Conservation (phyloP, 2,888 invertebrate species). For the Parthenolecanium corni region DNA sequence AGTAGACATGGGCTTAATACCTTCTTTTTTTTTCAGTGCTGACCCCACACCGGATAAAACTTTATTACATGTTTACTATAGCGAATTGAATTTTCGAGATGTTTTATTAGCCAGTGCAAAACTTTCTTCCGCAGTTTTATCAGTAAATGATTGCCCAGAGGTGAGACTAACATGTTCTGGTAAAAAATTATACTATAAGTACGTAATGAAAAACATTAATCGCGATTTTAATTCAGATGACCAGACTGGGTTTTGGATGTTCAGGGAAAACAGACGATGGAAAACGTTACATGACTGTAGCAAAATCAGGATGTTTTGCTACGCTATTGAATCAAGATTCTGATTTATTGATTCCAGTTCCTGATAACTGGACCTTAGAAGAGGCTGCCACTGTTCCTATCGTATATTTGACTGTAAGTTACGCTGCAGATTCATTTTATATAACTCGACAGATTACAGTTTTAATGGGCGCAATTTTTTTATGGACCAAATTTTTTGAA, state of each 20-base stretch:
- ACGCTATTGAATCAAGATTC: slow-evolving; percentile 43
- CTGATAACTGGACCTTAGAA: slow-evolving; percentile 48
- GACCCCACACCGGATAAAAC: slow-evolving; percentile 18
- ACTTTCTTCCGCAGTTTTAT: slow-evolving; percentile 9
- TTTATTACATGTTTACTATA: slow-evolving; percentile 52
- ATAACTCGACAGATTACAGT: too few species aligned
- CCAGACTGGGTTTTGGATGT: slow-evolving; percentile 53
- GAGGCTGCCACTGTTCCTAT: slow-evolving; percentile 55
- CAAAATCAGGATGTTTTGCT: slow-evolving; percentile 38
- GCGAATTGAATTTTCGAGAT: slow-evolving; percentile 85
- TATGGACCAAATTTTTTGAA: too few species aligned
- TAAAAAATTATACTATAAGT: too few species aligned
- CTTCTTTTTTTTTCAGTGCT: background rate
- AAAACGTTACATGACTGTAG: slow-evolving; percentile 41
- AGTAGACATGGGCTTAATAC: too few species aligned
- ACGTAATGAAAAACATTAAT: background rate
- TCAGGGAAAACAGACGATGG: slow-evolving; percentile 41
- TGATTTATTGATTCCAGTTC: slow-evolving; percentile 45
- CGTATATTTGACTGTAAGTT: slow-evolving; percentile 47
- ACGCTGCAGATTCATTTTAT: background rate
- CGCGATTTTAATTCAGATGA: slow-evolving; percentile 53
- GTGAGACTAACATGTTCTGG: too few species aligned
- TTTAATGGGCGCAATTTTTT: too few species aligned
- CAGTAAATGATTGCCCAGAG: background rate
- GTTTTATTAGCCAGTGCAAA: slow-evolving; percentile 88